Conservation (phyloP, 2,888 invertebrate species). For the Eilema caniola region DNA sequence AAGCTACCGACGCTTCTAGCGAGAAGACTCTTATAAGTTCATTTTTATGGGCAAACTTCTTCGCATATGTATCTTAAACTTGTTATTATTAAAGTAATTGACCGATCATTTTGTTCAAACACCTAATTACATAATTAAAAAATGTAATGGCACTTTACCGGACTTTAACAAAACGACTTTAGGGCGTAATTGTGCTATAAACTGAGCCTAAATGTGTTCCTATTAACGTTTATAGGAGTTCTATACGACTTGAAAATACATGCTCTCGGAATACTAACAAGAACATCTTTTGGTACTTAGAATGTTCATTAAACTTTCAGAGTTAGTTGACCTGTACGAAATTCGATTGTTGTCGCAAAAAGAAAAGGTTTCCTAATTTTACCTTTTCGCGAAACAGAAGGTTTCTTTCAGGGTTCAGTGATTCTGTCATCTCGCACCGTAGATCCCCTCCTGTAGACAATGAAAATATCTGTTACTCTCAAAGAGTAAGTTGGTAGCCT, state of each 20-base stretch:
- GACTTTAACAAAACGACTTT: not conserved
- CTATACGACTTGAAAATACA: slow-evolving; percentile 4
- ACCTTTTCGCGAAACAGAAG: too few species aligned
- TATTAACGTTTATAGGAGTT: not conserved
- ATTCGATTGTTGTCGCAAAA: too few species aligned
- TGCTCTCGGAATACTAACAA: not conserved
- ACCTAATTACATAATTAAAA: slow-evolving; percentile 4
- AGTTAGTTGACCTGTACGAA: too few species aligned
- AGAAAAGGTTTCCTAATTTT: too few species aligned
- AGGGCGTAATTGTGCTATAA: not conserved
- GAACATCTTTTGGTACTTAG: not conserved
- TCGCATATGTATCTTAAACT: not conserved
- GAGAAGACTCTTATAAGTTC: not conserved
- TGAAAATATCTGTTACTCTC: too few species aligned
- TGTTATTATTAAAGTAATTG: not conserved
- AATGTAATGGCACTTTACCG: not conserved
- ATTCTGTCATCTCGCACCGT: too few species aligned
- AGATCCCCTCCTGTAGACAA: too few species aligned
- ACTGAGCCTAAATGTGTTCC: not conserved
- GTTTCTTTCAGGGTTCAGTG: too few species aligned
- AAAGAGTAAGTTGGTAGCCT: too few species aligned
- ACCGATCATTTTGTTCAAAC: not conserved
- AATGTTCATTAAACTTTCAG: not conserved
- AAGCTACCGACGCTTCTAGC: too few species aligned
- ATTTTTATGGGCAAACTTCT: not conserved